These are phyloP conservation scores for Euglossa dilemma DNA, from an alignment of 1,140 invertebrate species.

Conservation along the genomic window DNA sequence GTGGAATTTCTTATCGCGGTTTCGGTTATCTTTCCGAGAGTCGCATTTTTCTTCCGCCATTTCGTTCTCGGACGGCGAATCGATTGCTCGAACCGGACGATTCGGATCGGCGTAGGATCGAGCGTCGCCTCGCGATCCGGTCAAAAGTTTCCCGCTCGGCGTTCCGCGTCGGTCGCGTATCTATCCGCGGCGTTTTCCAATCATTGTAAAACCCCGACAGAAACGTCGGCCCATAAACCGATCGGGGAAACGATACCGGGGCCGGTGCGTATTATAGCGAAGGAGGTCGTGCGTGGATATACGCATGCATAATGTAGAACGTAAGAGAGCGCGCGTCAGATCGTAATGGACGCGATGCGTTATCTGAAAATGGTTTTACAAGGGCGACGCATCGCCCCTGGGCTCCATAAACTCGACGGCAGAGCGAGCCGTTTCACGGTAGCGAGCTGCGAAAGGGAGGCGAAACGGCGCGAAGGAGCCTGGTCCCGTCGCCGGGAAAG, in stretches of 20 bases:
- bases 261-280: constrained; percentile 56
- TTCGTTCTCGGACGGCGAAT: too few relatives aligned
- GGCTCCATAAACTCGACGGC: constrained; percentile 79
- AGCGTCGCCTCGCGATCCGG: not conserved
- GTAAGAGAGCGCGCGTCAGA: constrained; percentile 54
- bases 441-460: constrained; percentile 45
- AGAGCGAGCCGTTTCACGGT: constrained; percentile 56
- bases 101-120: not conserved
- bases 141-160: constrained; percentile 5
- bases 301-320: constrained; percentile 60
- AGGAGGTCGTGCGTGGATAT: constrained; percentile 53
- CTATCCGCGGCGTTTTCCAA: constrained; percentile 79
- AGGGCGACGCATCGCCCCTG: constrained; percentile 81
- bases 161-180: constrained; percentile 49
- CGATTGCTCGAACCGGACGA: too few relatives aligned
- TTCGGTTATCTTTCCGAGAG: not conserved
- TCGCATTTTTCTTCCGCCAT: too few relatives aligned
- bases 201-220: constrained; percentile 82
- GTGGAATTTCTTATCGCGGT: not conserved
- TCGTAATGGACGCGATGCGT: constrained; percentile 75
- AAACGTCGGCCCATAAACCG: constrained; percentile 81
- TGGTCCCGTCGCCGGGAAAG: constrained; percentile 59
- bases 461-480: constrained; percentile 49
- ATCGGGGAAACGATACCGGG: constrained; percentile 79
- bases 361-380: constrained; percentile 82